Conservation (phyloP, 2,888 invertebrate genomes). For the Tolmerus cingulatus region DNA sequence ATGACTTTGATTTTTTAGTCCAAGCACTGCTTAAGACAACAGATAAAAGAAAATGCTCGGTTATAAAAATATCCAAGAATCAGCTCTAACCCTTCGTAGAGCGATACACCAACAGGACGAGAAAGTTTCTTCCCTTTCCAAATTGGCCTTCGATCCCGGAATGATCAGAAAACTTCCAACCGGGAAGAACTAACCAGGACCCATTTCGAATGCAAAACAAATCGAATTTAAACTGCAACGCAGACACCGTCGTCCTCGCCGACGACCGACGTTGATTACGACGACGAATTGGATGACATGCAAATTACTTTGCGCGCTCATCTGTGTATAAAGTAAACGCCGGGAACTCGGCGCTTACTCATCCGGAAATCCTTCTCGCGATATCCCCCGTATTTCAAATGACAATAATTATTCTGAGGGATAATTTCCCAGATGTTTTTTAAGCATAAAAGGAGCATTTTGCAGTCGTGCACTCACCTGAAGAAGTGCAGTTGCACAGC, state of each 20-base stretch:
- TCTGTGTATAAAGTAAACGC: background rate
- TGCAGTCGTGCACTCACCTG: background rate
- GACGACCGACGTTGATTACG: background rate
- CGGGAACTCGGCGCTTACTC: background rate
- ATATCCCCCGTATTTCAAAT: background rate
- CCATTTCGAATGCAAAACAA: background rate
- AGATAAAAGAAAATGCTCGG: too few relatives aligned
- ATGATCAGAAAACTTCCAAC: background rate
- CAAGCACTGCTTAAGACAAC: too few relatives aligned
- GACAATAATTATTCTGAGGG: constrained; percentile 18
- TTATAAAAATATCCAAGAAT: too few relatives aligned
- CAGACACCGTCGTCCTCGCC: background rate
- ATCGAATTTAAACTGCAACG: background rate
- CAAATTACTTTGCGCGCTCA: constrained; percentile 10
- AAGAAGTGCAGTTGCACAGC: background rate
- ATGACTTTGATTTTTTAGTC: too few relatives aligned
- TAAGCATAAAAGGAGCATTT: constrained; percentile 10
- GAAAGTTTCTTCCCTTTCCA: background rate
- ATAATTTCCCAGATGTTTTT: constrained; percentile 25
- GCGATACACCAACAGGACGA: background rate
- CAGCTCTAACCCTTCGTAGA: background rate
- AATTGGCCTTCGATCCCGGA: background rate
- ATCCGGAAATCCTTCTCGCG: background rate
- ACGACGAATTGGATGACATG: background rate
- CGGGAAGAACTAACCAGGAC: background rate